Evolutionary conservation across 2,888 invertebrate species (phyloP), one percentile per base, ranked within the genome.

Genomic region (Caenorhabditis sp.): DNA sequence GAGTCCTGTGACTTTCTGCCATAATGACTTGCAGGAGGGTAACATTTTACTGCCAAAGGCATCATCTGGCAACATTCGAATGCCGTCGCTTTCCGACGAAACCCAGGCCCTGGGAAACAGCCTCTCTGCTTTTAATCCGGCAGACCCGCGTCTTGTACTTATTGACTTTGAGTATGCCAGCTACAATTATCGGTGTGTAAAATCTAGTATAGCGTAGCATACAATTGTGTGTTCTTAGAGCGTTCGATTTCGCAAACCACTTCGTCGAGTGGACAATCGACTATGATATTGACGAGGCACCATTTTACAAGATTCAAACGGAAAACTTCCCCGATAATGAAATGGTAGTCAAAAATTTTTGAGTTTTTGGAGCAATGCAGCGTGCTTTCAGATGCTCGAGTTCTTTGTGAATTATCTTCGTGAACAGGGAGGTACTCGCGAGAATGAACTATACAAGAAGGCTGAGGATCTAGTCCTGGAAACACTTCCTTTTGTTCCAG

Each of bases 121-220:
- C 53, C 82, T 90, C n/a, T 85, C 86, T 1, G 90, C 90, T 8
- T 90, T 90, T 83, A 91, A 91, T 80, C 92, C 87, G 84, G 87
- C 86, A 2, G 88, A 87, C 72, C 88, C 90, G 4, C 80, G 83
- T n/a, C 92, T 96, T 37, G 95, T 95, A 18, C 93, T 96, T 32
- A 96, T 96, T 90, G 97, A 97, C 92, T 97, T 96, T 92, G 97
- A 97, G 93, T 97, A 97, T 92, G 97, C 97, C 92, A 96, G 97
- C 0, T 97, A 97, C 93, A 97, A 97, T 92, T 96, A 96, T 92
- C 94, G 92, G 92, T 92, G 71, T 15, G 51, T 32, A n/a, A 13
- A 51, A 0, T 58, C 1, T 28, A 40, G 22, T 28, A 13, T n/a
- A n/a, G n/a, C n/a, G n/a, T n/a, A n/a, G n/a, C n/a, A n/a, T n/a